These are phyloP conservation scores for Drosophila siamana DNA, from an alignment of 2,888 invertebrate species.

Conservation along the genomic window DNA sequence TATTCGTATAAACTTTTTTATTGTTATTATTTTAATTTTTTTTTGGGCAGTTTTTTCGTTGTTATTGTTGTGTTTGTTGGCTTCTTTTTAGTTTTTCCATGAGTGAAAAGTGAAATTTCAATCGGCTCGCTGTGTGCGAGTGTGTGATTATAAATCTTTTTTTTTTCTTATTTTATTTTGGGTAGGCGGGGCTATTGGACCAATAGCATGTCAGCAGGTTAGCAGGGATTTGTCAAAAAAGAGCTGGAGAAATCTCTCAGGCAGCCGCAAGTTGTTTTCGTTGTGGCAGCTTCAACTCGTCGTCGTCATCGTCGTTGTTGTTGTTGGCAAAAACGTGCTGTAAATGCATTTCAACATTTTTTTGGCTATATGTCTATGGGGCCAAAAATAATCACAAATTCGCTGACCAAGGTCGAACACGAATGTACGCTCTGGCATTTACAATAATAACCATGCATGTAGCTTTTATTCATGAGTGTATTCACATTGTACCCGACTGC, in stretches of 20 bases:
- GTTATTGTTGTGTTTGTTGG: too few relatives aligned
- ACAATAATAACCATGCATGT: constrained; percentile 24
- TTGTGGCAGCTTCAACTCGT: neutral
- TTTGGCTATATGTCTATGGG: constrained; percentile 12
- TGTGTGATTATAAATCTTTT: constrained; percentile 34
- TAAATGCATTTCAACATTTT: constrained; percentile 38
- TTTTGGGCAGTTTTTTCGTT: constrained; percentile 11
- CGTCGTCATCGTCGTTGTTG: constrained; percentile 12
- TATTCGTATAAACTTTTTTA: constrained; percentile 60
- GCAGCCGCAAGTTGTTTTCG: constrained; percentile 18
- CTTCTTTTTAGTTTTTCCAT: constrained; percentile 60
- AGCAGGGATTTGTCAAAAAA: constrained; percentile 77
- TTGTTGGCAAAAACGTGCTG: constrained; percentile 46
- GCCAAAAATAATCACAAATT: constrained; percentile 49
- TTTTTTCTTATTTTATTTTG: constrained; percentile 6
- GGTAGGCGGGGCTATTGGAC: constrained; percentile 37
- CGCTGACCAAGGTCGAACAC: constrained; percentile 48
- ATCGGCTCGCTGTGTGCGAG: constrained; percentile 6
- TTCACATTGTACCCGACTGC: constrained; percentile 15
- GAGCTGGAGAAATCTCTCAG: constrained; percentile 62
- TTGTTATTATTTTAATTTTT: constrained; percentile 47
- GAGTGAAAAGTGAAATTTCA: constrained; percentile 72
- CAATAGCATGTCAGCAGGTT: constrained; percentile 76
- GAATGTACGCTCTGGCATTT: constrained; percentile 53
- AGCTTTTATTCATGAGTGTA: constrained; percentile 13